Evolutionary conservation across 1,140 invertebrate genomes (phyloP), one percentile per base, ranked within the genome.

Genomic region (Archivesica marissinica): DNA sequence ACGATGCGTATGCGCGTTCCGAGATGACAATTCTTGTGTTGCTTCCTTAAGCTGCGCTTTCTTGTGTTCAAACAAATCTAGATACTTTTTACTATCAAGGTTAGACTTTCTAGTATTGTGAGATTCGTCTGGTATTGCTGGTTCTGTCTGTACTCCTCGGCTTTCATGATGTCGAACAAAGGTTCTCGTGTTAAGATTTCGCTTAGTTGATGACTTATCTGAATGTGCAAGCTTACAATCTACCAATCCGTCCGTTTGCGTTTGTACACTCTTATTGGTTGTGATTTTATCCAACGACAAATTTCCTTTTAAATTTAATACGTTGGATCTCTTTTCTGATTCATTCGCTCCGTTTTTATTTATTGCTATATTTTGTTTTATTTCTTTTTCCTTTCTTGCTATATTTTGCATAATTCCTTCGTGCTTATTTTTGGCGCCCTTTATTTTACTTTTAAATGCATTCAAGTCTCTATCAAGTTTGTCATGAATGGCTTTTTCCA

Each of bases 381-480:
- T 35, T 23, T 80, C 47, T 38, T 66, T 54, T 54, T 68, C 41
- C 17, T 28, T 52, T 52, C 47, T 7, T 35, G 20, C 28, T 1
- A 68, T n/a, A 13, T 80, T 33, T 54, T 52, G 17, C 20, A 47
- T 80, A 7, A 68, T 13, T n/a, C 52, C 64, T 25, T 23, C 35
- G 33, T 56, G 44, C 72, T 81, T 81, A 2, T 17, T 56, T 59
- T 56, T 56, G 17, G 59, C 50, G 23, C 25, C 35, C 7, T 70
- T 44, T 17, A 81, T 11, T 9, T 41, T 35, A 25, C 11, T 23
- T 56, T 44, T 56, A 13, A 81, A 81, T 56, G n/a, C 35, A 28
- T 70, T 28, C 11, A 81, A 44, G 59, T 81, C 79, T 30, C 44
- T 64, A 28, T 81, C 35, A 41, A 81, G 41, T 56, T 56, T 70